These are phyloP conservation scores for Drosophila takahashii DNA, from an alignment of 1,140 invertebrate species.

Conservation along the genomic window DNA sequence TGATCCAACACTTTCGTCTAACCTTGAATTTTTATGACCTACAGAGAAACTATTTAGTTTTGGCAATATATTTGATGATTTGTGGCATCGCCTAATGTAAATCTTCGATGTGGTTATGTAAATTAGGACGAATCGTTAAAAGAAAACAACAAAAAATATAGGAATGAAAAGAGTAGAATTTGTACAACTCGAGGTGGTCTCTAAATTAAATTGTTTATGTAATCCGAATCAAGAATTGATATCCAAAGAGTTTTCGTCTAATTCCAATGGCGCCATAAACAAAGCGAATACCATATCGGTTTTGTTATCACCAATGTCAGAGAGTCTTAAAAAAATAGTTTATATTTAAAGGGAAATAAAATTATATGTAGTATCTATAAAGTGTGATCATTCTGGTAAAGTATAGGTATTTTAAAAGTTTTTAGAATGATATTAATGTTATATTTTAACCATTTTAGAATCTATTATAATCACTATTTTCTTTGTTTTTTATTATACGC, in stretches of 20 bases:
- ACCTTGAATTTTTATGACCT: conserved; percentile 24
- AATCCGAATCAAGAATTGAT: not conserved
- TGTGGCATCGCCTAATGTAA: not conserved
- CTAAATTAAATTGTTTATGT: not conserved
- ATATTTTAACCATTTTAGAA: too few species aligned
- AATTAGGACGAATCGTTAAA: not conserved
- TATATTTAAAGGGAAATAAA: not conserved
- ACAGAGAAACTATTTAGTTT: conserved; percentile 8
- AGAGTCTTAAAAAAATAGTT: not conserved
- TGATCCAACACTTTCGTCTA: conserved; percentile 14
- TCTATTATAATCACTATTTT: too few species aligned
- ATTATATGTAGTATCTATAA: too few species aligned
- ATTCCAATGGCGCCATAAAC: not conserved
- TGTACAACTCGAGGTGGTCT: not conserved
- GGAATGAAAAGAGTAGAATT: not conserved
- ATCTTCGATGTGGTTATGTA: conserved; percentile 18
- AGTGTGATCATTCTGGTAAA: not conserved
- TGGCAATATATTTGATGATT: not conserved
- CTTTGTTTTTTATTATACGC: too few species aligned
- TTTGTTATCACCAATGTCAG: conserved; percentile 7
- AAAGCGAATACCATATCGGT: not conserved
- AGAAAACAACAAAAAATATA: not conserved
- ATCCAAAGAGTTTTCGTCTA: conserved; percentile 5
- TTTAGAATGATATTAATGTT: too few species aligned
- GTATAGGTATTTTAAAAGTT: not conserved